Evolutionary conservation across 2,113 vertebrate species (phyloP).

Genomic region (Melospiza georgiana): DNA sequence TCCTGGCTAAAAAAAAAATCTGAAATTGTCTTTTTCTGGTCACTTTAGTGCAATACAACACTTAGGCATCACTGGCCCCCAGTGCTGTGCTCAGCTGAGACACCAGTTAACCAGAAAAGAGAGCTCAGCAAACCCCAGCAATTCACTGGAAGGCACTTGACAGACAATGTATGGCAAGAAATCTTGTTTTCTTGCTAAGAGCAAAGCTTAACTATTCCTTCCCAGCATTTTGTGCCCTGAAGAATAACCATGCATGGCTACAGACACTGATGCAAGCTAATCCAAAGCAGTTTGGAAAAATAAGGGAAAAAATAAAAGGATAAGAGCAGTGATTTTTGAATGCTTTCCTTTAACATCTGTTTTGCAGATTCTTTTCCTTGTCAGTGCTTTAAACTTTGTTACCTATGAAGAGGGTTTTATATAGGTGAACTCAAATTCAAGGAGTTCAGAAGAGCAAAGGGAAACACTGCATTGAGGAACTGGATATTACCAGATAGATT

Average conservation of each 20-base stretch:
- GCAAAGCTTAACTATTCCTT: neutral
- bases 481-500: neutral
- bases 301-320: neutral
- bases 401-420: neutral
- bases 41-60: too few species aligned
- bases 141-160: neutral
- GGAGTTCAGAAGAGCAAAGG: neutral
- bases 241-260: neutral
- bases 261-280: neutral
- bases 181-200: neutral
- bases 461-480: neutral
- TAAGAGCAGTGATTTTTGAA: neutral
- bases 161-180: neutral
- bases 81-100: neutral
- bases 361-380: neutral
- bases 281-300: neutral
- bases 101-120: accelerated
- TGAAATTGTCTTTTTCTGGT: neutral
- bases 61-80: neutral
- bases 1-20: neutral
- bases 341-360: neutral
- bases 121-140: neutral
- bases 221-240: neutral
- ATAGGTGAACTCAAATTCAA: neutral
- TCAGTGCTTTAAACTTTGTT: neutral